Percentiles rank a stretch among this genome's conserved stretches.
Conservation (phyloP, 92 coral and sea anemone genomes). For the Porites evermanni region DNA sequence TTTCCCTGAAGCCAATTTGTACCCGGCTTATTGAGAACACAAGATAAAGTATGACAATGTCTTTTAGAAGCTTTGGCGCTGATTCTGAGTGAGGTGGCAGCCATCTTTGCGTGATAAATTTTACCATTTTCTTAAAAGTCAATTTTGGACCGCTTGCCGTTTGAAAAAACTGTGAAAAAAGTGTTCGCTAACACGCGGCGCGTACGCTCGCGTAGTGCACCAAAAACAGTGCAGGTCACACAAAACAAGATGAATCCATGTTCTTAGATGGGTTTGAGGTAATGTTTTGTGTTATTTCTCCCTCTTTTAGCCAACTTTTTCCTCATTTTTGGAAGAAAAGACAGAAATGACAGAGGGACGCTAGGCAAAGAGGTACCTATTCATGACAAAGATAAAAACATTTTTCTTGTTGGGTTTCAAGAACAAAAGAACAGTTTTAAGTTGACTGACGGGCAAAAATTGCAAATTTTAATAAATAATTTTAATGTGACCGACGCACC, state of each 20-base stretch:
- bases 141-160: no score
- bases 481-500: constrained; percentile 35
- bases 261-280: background rate
- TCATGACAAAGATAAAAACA: constrained; percentile 4
- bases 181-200: background rate
- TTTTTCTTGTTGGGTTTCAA: background rate
- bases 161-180: background rate
- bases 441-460: background rate
- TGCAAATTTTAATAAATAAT: background rate
- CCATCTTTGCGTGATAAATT: background rate
- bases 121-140: background rate
- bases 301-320: background rate
- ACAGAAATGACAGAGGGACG: background rate
- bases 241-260: background rate
- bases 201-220: background rate
- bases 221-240: background rate
- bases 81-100: background rate
- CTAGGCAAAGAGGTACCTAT: background rate
- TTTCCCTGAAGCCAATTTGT: background rate
- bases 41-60: background rate
- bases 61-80: background rate
- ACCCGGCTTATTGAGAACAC: background rate
- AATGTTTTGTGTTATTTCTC: background rate
- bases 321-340: background rate
- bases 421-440: background rate